Evolutionary conservation across 2,888 invertebrate genomes (phyloP).

Genomic region (Limnephilus lunatus): DNA sequence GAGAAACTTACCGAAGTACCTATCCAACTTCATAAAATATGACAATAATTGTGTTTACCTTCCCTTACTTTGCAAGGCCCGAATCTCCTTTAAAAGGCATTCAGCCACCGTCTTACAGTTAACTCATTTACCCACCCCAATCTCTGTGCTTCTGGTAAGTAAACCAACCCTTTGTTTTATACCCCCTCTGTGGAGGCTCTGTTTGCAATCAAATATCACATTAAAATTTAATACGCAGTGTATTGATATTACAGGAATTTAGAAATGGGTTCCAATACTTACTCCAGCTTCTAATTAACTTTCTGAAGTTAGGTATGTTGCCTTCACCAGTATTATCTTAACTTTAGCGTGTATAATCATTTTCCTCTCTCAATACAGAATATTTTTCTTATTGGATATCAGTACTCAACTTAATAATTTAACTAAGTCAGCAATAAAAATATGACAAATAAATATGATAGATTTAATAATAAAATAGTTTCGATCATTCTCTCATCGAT

Average conservation of each 20-base stretch:
- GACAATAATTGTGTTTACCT: slow-evolving; percentile 62
- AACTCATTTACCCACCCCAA: slow-evolving; percentile 23
- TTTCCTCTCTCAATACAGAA: no score
- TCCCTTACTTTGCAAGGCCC: slow-evolving; percentile 49
- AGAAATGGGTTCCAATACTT: background rate
- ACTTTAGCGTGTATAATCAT: no score
- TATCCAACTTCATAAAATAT: slow-evolving; percentile 62
- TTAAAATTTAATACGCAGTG: slow-evolving; percentile 10
- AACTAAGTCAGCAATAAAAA: no score
- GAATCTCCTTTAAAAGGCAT: slow-evolving; percentile 42
- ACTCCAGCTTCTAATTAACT: background rate
- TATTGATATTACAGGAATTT: slow-evolving; percentile 12
- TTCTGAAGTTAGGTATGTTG: background rate
- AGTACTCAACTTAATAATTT: no score
- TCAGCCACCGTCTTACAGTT: slow-evolving; percentile 16
- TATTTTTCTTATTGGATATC: no score
- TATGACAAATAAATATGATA: no score
- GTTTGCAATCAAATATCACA: slow-evolving; percentile 33
- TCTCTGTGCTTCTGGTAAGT: background rate
- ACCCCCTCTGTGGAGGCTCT: background rate
- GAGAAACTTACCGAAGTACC: slow-evolving; percentile 48
- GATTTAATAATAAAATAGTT: no score
- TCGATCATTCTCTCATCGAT: no score
- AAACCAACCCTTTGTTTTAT: slow-evolving; percentile 16
- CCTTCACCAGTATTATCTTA: no score